Percentiles rank a stretch among this genome's conserved stretches.
phyloP scores from a whole-genome alignment of 1,140 invertebrate species.

The Eueides isabella region DNA sequence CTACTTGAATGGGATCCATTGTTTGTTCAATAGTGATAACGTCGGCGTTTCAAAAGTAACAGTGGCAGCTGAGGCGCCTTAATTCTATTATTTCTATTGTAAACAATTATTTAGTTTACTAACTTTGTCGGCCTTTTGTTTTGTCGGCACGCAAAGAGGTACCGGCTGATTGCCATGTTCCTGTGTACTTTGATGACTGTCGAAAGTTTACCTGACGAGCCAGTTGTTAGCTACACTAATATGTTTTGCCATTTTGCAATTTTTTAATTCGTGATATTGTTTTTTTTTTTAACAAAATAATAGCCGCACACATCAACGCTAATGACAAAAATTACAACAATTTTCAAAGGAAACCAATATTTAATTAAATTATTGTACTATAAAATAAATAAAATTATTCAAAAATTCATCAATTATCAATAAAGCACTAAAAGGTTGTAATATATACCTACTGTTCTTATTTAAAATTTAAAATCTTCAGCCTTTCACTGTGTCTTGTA shows the following conservation, averaged over 20 bases:
- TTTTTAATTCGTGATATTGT: too few relatives aligned
- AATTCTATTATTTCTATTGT: constrained; percentile 58
- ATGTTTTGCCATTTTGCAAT: neutral
- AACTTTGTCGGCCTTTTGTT: constrained; percentile 44
- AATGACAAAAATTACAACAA: too few relatives aligned
- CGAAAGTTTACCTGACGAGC: neutral
- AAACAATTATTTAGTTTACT: constrained; percentile 54
- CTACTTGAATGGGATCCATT: constrained; percentile 19
- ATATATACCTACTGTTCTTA: too few relatives aligned
- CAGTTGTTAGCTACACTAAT: constrained; percentile 6
- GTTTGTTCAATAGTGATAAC: constrained; percentile 26
- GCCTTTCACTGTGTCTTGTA: too few relatives aligned
- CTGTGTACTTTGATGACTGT: constrained; percentile 31
- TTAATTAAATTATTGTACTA: too few relatives aligned
- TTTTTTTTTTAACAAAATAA: too few relatives aligned
- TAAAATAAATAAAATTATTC: too few relatives aligned
- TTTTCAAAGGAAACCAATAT: too few relatives aligned
- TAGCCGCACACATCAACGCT: too few relatives aligned
- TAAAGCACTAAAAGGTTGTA: too few relatives aligned
- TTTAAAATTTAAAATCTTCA: too few relatives aligned
- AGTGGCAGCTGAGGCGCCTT: constrained; percentile 60
- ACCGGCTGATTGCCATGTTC: constrained; percentile 22
- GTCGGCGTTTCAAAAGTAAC: constrained; percentile 52
- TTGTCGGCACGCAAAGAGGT: constrained; percentile 47
- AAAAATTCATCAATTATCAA: too few relatives aligned